Base-by-base conservation (phyloP, 37 sponge, comb jelly and placozoan genomes). In the Chondrilla cf. caribensis region DNA sequence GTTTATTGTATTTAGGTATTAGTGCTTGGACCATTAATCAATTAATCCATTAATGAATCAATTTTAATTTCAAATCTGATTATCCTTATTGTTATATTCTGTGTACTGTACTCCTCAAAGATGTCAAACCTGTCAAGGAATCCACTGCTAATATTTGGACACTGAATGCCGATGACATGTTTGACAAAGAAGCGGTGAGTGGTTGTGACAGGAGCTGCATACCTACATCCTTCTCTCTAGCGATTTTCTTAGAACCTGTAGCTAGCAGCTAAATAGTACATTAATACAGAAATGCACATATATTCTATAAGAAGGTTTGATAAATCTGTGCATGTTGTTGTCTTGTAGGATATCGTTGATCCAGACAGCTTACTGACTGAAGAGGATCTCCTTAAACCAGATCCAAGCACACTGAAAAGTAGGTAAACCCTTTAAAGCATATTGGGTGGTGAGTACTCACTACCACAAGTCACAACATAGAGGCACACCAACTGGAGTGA, bases 371-470 rank as follows among this genome's bases (percentile, higher is more conserved):
- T 98, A 31, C 79, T 98, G 40, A 81, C 72, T 26, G 97, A 96
- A 35, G 95, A 92, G 41, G 99, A 99, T 77, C 76, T 94, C 14
- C 24, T 86, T 0, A 96, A 84, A 83, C 99, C 99, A 31, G 91
- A 96, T 79, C 97, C 95, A 43, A 26, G 44, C 22, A 60, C 88
- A 18, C 77, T 97, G 19, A 92, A 64, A 88, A 88, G 98, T 95
- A 29, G 77, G 87, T 11, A 32, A 14, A 29, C 66, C 33, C 40
- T 60, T n/a, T 60, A 60, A 54, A 44, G 28, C 22, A 43, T 44
- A 9, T 51, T 44, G n/a, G 25, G 3, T 82, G n/a, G n/a, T n/a
- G n/a, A n/a, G n/a, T n/a, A n/a, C n/a, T n/a, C n/a, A 38, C 9
- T 7, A 6, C 3, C 22, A n/a, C 39, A 80, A 5, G 2, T 60